Conservation (phyloP, 2,113 vertebrate genomes). For the Centropus bengalensis region DNA sequence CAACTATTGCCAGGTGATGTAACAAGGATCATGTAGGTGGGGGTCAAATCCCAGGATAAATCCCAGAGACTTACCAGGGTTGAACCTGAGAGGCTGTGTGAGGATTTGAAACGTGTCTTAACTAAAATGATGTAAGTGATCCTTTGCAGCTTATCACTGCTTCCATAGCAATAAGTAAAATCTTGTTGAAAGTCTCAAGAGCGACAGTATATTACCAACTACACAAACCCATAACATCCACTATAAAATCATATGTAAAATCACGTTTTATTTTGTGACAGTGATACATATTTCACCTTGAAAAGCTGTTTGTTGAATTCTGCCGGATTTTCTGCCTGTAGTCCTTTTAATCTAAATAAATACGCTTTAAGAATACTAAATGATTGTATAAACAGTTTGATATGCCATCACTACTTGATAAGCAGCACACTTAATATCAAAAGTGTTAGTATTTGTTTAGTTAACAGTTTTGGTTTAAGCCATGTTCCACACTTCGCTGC, state of each 20-base stretch:
- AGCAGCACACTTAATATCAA: background rate
- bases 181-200: background rate
- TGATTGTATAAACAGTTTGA: background rate
- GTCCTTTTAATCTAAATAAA: background rate
- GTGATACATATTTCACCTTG: background rate
- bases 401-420: background rate
- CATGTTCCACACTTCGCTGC: background rate
- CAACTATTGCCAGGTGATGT: slow-evolving; percentile 14
- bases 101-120: slow-evolving; percentile 48
- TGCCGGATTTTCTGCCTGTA: background rate
- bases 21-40: slow-evolving; percentile 57
- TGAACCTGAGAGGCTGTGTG: slow-evolving; percentile 21
- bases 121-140: slow-evolving; percentile 47
- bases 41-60: slow-evolving; percentile 55
- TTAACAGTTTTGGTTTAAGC: background rate
- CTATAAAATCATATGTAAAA: background rate
- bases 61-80: slow-evolving; percentile 13
- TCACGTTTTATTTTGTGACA: background rate
- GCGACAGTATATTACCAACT: background rate
- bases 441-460: background rate
- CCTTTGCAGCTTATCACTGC: background rate
- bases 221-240: background rate
- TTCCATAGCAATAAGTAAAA: background rate
- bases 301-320: background rate
- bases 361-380: background rate